Percentiles rank a stretch among this genome's conserved stretches.
phyloP scores from a whole-genome alignment of 1,140 invertebrate genomes.

The Amphibalanus amphitrite region DNA sequence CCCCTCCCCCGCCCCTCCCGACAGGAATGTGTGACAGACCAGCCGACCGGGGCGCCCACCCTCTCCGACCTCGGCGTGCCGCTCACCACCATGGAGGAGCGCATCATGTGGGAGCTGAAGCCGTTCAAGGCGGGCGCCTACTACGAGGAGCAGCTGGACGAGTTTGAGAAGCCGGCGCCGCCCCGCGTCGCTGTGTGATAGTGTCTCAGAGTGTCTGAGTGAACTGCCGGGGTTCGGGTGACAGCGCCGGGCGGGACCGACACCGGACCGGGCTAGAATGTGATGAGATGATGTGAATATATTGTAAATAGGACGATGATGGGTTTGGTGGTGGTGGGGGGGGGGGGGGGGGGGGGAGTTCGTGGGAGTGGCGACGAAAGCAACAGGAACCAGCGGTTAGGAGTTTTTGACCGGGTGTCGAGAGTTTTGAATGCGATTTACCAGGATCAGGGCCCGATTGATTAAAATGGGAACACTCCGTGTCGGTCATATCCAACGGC shows the following conservation, averaged over 20 bases:
- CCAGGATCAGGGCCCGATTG: too few relatives aligned
- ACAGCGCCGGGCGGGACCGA: too few relatives aligned
- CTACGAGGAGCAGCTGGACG: conserved; percentile 53
- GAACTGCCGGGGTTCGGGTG: too few relatives aligned
- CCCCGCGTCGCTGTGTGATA: conserved; percentile 25
- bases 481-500: too few relatives aligned
- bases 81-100: conserved; percentile 52
- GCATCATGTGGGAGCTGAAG: conserved; percentile 55
- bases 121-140: conserved; percentile 42
- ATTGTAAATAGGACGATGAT: too few relatives aligned
- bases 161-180: conserved; percentile 44
- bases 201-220: background rate
- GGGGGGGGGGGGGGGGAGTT: background rate
- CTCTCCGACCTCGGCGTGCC: conserved; percentile 72
- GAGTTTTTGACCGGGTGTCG: too few relatives aligned
- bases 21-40: conserved; percentile 58
- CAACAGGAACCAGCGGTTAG: too few relatives aligned
- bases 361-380: background rate
- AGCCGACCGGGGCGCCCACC: conserved; percentile 45
- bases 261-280: background rate
- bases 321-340: too few relatives aligned
- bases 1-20: background rate
- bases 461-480: too few relatives aligned
- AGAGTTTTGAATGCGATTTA: too few relatives aligned
- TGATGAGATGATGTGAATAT: background rate